Conservation (phyloP, 2,888 invertebrate genomes). For the Philonicus albiceps region DNA sequence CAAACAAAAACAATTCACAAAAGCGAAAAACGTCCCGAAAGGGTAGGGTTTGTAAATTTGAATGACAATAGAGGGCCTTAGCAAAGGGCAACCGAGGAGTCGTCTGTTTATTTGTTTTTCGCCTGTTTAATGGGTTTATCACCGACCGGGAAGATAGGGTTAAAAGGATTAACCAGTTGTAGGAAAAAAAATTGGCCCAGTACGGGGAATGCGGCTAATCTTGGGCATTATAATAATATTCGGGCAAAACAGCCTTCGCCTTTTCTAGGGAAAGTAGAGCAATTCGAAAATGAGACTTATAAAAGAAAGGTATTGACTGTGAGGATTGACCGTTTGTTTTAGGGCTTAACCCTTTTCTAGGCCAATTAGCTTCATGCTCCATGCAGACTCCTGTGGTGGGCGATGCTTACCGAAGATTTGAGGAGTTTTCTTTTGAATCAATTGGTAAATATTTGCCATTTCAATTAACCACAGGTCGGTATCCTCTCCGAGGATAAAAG, state of each 20-base stretch:
- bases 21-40: constrained; percentile 18
- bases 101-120: constrained; percentile 32
- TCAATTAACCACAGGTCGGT: not conserved
- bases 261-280: constrained; percentile 22
- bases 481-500: not conserved
- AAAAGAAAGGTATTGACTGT: not conserved
- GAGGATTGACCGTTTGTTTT: not conserved
- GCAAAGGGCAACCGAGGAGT: not conserved
- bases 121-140: constrained; percentile 38
- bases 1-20: not conserved
- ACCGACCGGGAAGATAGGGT: constrained; percentile 23
- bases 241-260: constrained; percentile 25
- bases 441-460: constrained; percentile 30
- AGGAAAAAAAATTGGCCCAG: constrained; percentile 29
- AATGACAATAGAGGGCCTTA: constrained; percentile 12
- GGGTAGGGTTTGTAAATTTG: constrained; percentile 14
- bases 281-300: not conserved
- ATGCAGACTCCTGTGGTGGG: not conserved
- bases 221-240: constrained; percentile 39
- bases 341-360: constrained; percentile 9
- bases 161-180: constrained; percentile 36
- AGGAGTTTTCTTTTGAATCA: constrained; percentile 12
- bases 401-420: not conserved
- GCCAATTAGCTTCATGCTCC: not conserved
- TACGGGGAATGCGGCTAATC: constrained; percentile 27